phyloP scores from a whole-genome alignment of 2,113 vertebrate species.

The Apus apus region DNA sequence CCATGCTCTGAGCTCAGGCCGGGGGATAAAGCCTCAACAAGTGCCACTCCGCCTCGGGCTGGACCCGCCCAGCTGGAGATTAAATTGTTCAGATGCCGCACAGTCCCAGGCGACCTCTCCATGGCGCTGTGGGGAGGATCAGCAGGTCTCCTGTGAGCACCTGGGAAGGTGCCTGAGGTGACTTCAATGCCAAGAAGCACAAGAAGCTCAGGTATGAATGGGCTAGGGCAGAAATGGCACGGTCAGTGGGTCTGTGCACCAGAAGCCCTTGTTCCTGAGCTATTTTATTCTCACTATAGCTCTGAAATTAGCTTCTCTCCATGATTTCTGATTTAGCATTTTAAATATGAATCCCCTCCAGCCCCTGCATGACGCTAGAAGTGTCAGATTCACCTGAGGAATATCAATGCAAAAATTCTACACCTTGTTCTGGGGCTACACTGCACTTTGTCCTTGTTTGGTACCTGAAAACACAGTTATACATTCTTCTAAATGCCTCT shows the following conservation, averaged over 20 bases:
- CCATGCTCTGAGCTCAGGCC: background rate
- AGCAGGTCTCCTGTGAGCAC: background rate
- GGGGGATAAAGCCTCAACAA: background rate
- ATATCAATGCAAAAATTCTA: background rate
- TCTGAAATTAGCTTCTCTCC: background rate
- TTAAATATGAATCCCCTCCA: background rate
- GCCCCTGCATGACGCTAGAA: background rate
- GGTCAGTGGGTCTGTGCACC: background rate
- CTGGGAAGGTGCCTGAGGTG: background rate
- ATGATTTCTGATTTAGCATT: background rate
- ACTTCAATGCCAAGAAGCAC: background rate
- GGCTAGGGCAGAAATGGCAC: background rate
- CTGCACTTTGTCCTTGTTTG: background rate
- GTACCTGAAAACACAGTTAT: background rate
- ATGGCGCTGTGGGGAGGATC: rapidly evolving
- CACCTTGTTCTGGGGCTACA: background rate
- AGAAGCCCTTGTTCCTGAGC: background rate
- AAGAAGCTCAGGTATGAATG: background rate
- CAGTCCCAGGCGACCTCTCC: background rate
- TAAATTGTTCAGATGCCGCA: background rate
- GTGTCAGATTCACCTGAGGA: background rate
- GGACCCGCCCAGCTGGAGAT: background rate
- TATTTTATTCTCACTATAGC: background rate
- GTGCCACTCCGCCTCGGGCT: background rate
- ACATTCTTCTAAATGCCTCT: background rate